Conservation (phyloP, 2,888 invertebrate genomes). For the Aleiodes alternator region DNA sequence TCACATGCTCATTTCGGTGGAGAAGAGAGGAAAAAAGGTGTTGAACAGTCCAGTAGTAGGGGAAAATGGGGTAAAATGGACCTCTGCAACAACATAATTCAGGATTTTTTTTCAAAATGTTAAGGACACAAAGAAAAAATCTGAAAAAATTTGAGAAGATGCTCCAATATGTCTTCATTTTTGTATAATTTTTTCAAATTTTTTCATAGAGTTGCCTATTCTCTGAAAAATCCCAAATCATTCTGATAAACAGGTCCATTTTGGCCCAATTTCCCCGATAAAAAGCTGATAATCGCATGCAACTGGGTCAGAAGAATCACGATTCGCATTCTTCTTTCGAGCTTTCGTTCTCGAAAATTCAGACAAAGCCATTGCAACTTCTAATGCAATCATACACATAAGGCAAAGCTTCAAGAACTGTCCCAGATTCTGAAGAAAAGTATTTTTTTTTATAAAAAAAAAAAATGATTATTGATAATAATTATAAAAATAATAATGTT, state of each 20-base stretch:
- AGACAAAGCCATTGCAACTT: not conserved
- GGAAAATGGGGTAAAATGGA: too few species aligned
- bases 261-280: too few species aligned
- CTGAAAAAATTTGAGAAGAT: too few species aligned
- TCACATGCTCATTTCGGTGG: too few species aligned
- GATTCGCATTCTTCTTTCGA: slow-evolving; percentile 35
- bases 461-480: not conserved
- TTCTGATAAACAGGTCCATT: too few species aligned
- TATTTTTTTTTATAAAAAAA: slow-evolving; percentile 45
- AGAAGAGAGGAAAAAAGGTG: not conserved
- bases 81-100: too few species aligned
- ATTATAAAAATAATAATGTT: not conserved
- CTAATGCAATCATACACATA: not conserved
- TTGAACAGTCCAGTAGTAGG: slow-evolving; percentile 54
- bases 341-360: slow-evolving; percentile 2
- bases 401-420: slow-evolving; percentile 62
- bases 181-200: too few species aligned
- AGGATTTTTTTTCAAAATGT: too few species aligned
- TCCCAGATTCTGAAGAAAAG: slow-evolving; percentile 66
- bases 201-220: too few species aligned
- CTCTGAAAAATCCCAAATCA: too few species aligned
- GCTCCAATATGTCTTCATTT: too few species aligned
- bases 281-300: slow-evolving; percentile 60
- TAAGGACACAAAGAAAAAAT: too few species aligned
- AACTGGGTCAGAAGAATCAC: slow-evolving; percentile 58